Base-by-base conservation (phyloP, 2,888 invertebrate genomes). In the Coremacera marginata region DNA sequence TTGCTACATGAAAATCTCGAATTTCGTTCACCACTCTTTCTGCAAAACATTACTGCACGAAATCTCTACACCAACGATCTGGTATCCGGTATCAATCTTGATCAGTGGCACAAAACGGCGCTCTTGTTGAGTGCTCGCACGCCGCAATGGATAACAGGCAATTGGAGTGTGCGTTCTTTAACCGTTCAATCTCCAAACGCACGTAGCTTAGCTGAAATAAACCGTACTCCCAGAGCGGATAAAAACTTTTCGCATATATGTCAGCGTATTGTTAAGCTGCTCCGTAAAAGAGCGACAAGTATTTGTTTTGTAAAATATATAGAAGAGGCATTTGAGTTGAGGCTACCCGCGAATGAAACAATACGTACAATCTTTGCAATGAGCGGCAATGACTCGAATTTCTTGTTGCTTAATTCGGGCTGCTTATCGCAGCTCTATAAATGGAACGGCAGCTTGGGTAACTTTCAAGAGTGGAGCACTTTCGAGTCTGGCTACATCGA, bases 401-500 rank as follows among this genome's bases (percentile, higher is more conserved):
- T 84, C 77, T 55, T 89, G 19, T 62, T 89, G n/a, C 25, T 88
- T 0, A 90, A 89, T 78, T 76, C 85, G 5, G 86, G 84, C 52
- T 92, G 92, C 82, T 80, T 84, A 31, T 87, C 91, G 1, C 84
- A 88, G 65, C 81, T 92, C 25, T 90, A 90, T 74, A 81, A 86
- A 14, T 92, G 91, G 89, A 86, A 86, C 25, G 81, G 84, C 2
- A 77, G 80, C 0, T 57, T 77, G 1, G 82, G 83, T 27, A 77
- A 80, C 1, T 90, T 90, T 67, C 79, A 80, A 16, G 76, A 71
- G 9, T 44, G 88, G 1, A 83, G 81, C 9, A 79, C 85, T 55
- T 84, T 90, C 14, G 82, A 89, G 77, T 90, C 91, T 37, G 93
- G 92, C 3, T 83, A 84, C 16, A 84, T 92, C 3, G 86, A 89